Conservation (phyloP, 1,140 invertebrate genomes). For the Eubasilissa regina region DNA sequence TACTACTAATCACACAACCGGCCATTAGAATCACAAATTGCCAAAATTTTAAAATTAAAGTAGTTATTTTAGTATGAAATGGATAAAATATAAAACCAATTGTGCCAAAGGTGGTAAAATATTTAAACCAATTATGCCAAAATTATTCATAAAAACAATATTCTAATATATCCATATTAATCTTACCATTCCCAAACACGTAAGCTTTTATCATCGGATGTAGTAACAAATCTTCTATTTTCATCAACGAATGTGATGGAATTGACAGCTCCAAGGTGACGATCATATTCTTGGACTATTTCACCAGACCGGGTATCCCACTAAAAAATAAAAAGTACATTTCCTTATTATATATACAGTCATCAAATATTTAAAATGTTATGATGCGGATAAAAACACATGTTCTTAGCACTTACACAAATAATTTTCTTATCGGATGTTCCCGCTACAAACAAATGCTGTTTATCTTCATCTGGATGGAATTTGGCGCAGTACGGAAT, state of each 20-base stretch:
- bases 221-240: constrained; percentile 97
- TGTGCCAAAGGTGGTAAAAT: not conserved
- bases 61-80: too few relatives aligned
- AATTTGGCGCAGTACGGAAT: constrained; percentile 99
- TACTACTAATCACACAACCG: too few relatives aligned
- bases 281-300: constrained; percentile 98
- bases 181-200: constrained; percentile 98
- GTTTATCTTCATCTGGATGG: constrained; percentile 97
- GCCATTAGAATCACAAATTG: constrained; percentile 6
- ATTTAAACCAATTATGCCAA: not conserved
- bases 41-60: not conserved
- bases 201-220: constrained; percentile 98
- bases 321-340: constrained; percentile 72
- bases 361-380: not conserved
- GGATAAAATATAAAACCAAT: too few relatives aligned
- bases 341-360: not conserved
- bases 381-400: constrained; percentile 36
- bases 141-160: not conserved
- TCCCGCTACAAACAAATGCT: constrained; percentile 97
- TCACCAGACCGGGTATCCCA: constrained; percentile 97
- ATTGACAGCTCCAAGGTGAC: constrained; percentile 98
- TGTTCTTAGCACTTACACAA: constrained; percentile 82
- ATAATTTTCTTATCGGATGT: constrained; percentile 99
- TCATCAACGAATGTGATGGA: constrained; percentile 99
- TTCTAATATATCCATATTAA: not conserved